Evolutionary conservation across 2,797 vertebrate genomes (phyloP).

Genomic region (Orientallactaga sibirica): DNA sequence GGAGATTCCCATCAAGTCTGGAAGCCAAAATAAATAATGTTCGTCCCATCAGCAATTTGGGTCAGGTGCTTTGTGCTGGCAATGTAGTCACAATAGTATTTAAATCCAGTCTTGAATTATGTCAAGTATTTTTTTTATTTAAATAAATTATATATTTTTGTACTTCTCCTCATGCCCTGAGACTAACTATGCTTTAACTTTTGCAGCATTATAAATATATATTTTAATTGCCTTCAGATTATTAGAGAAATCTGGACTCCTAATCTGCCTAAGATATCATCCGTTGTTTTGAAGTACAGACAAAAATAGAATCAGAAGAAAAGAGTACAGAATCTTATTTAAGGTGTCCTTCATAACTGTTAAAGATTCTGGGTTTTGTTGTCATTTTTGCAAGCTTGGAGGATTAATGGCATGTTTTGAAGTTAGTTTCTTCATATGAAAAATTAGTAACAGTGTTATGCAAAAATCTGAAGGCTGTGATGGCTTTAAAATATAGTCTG

Average conservation of each 20-base stretch:
- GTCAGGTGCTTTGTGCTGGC: too few relatives aligned
- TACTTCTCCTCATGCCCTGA: not conserved
- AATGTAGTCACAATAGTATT: too few relatives aligned
- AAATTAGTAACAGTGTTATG: not conserved
- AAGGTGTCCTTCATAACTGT: not conserved
- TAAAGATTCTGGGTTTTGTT: not conserved
- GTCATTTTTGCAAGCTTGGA: not conserved
- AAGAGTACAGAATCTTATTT: not conserved
- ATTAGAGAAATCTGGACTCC: not conserved
- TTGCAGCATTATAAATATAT: not conserved
- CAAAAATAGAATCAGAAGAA: not conserved
- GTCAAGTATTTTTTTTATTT: not conserved
- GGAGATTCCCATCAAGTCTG: too few relatives aligned
- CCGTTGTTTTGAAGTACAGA: not conserved
- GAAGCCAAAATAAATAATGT: too few relatives aligned
- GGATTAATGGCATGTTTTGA: not conserved
- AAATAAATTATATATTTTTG: slow-evolving; percentile 12
- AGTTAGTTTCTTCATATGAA: not conserved
- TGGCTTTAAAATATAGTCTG: slow-evolving; percentile 37
- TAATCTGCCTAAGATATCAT: not conserved
- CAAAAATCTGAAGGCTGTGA: not conserved
- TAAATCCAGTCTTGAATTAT: slow-evolving; percentile 13
- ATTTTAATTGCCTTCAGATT: not conserved
- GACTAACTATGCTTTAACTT: not conserved
- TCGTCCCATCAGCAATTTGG: too few relatives aligned